Evolutionary conservation across 2,113 vertebrate genomes (phyloP), one percentile per base, ranked within the genome.

Genomic region (Lophochroa leadbeateri): DNA sequence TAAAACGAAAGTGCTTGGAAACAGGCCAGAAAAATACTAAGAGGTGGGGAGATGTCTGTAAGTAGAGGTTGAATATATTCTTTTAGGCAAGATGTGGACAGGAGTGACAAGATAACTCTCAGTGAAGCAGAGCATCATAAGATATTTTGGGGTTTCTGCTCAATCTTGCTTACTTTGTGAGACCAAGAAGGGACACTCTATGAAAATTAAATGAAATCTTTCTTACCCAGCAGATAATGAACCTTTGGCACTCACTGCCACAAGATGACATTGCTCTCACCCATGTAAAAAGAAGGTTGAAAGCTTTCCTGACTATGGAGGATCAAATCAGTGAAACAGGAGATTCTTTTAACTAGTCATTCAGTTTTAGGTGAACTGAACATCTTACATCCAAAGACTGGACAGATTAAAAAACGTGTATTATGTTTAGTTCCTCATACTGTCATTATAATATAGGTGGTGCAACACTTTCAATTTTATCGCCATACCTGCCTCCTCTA

Each of bases 331-430:
- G 10, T 65, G 41, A 29, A 95, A 70, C 2, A 9, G 13, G 7
- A 7, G 21, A 50, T 86, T 82, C 28, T 76, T 9, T 58, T 77
- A 79, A 46, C 6, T 27, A 50, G 24, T 55, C 7, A 37, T 70
- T 81, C 24, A 31, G 27, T 33, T 86, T 68, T 41, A 71, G 25
- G 5, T 65, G 43, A 84, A 58, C 43, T 19, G 3, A 14, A 46
- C 20, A 71, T 3, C 11, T 89, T 11, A 41, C 7, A 27, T 63
- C 55, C 17, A 50, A 82, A 85, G 27, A 71, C 7, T 64, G 17
- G 15, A 37, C 1, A 0, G 7, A 39, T 90, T 79, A 57, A 21
- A 84, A 49, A 2, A 10, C 28, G 0, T 5, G 5, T 37, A 17
- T 35, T 82, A 11, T 31, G 3, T 27, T 39, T 43, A 58, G 6